Percentiles rank a stretch among this genome's conserved stretches.
Conservation (phyloP, 2,113 vertebrate genomes). For the Sphaerodactylus townsendi region DNA sequence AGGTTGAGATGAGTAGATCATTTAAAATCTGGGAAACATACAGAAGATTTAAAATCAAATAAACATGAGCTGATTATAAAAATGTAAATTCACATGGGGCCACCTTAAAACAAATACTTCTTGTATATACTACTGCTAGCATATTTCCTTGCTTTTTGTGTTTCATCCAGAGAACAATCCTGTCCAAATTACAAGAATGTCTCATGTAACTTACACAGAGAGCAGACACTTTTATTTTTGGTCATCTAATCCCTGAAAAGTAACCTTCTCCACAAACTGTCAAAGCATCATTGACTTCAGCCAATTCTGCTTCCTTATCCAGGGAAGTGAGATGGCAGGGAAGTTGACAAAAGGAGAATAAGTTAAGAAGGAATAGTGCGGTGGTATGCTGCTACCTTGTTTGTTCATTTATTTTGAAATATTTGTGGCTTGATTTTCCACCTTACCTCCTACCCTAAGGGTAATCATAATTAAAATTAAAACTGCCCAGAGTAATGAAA, state of each 20-base stretch:
- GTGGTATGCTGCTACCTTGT: no score
- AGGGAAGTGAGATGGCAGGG: background rate
- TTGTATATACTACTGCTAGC: slow-evolving; percentile 7
- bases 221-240: background rate
- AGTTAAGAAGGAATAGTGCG: no score
- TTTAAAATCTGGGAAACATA: slow-evolving; percentile 25
- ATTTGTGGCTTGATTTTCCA: no score
- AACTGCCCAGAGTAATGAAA: no score
- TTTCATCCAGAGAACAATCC: background rate
- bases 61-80: background rate
- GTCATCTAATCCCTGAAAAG: background rate
- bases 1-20: slow-evolving; percentile 14
- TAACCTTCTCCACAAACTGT: background rate
- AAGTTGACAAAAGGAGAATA: no score
- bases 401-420: no score
- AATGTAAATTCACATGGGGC: background rate
- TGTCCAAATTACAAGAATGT: background rate
- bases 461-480: no score
- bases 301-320: background rate
- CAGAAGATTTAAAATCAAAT: slow-evolving; percentile 22
- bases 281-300: background rate
- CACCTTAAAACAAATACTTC: background rate
- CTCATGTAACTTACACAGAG: background rate
- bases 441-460: no score
- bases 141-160: background rate